A percentile compares a stretch with the other conserved stretches of the same genome.
Evolutionary conservation across 2,113 vertebrate species (phyloP).

Genomic region (Lycaon pictus): DNA sequence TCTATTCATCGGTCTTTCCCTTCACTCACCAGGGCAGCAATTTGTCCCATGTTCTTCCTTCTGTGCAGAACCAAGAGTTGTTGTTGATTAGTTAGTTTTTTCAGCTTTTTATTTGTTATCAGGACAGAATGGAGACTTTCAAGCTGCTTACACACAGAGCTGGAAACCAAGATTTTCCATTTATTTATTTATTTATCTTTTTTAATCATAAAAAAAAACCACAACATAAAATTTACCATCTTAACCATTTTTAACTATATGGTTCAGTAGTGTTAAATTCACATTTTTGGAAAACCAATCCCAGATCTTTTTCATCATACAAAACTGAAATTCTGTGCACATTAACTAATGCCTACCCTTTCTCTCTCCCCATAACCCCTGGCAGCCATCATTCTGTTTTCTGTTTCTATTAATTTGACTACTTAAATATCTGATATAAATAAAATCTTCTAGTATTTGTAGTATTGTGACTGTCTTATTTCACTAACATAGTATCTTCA

Average conservation of each 20-base stretch:
- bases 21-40: not conserved
- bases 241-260: not conserved
- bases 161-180: not conserved
- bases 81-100: not conserved
- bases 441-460: not conserved
- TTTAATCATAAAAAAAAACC: not conserved
- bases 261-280: not conserved
- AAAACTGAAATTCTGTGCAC: not conserved
- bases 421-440: not conserved
- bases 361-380: not conserved
- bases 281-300: not conserved
- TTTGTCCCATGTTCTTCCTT: not conserved
- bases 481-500: not conserved
- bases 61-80: not conserved
- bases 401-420: not conserved
- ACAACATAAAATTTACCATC: not conserved
- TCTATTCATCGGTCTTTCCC: not conserved
- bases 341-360: not conserved
- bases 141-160: not conserved
- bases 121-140: not conserved
- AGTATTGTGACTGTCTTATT: not conserved
- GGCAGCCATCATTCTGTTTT: not conserved
- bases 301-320: not conserved
- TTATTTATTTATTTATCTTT: too few relatives aligned
- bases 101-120: not conserved